phyloP scores from a whole-genome alignment of 2,113 vertebrate species.

The pig (Sus scrofa) region DNA sequence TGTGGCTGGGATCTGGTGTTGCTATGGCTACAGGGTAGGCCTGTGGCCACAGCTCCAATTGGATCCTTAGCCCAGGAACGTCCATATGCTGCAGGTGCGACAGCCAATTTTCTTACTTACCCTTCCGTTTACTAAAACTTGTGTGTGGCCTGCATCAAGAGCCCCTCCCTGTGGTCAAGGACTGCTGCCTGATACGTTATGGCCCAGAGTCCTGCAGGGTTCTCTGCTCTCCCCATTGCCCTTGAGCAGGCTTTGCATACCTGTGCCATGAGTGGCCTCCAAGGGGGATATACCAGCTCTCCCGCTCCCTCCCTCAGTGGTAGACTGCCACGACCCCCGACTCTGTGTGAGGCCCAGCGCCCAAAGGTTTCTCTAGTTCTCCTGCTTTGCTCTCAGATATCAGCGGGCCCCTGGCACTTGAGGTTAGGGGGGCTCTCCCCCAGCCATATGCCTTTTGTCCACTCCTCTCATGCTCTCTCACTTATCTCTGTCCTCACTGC shows the following conservation, averaged over 20 bases:
- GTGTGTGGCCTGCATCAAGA: background rate
- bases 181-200: too few relatives aligned
- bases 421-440: background rate
- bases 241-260: background rate
- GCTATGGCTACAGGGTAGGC: too few relatives aligned
- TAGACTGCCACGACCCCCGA: background rate
- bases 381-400: background rate
- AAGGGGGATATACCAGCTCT: background rate
- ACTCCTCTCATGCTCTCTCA: fast-evolving
- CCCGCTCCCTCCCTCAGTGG: too few relatives aligned
- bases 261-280: background rate
- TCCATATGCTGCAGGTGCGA: too few relatives aligned
- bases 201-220: background rate
- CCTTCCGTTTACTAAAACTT: background rate
- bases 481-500: background rate
- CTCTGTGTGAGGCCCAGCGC: background rate
- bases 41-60: too few relatives aligned
- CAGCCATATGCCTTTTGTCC: fast-evolving
- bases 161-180: background rate
- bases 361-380: background rate
- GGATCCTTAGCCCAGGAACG: too few relatives aligned
- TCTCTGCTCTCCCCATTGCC: background rate
- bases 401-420: background rate
- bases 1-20: too few relatives aligned
- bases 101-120: background rate